Base-by-base conservation (phyloP, 2,888 invertebrate species). In the Lomographa bimaculata region DNA sequence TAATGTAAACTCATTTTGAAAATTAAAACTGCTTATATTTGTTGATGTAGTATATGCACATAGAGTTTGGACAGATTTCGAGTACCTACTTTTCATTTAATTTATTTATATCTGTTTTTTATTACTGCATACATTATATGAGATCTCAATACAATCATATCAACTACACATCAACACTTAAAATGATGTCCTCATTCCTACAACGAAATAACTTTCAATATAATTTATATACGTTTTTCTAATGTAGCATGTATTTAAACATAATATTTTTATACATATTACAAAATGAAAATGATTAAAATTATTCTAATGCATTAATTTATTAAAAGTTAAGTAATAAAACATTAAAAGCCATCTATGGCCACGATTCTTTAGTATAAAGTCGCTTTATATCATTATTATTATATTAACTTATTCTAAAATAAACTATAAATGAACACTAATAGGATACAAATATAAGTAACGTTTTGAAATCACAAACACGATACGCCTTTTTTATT, bases 391-490 rank as follows among this genome's bases (percentile, higher is more conserved):
- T 19, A 14, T 14, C 2, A 14, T 14, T 14, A 14, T 14, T 3
- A 14, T 2, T 14, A 14, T 4, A 14, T 14, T 14, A 7, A 4
- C n/a, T 20, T 10, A 30, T 20, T 27, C 9, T 36, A 37, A 25
- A 41, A 34, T 35, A 25, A 35, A 23, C 28, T 36, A 35, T 16
- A 19, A 42, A 36, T 35, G 26, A 46, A 46, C 43, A 9, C 44
- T 50, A 50, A 36, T 48, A 53, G 46, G 46, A 48, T 35, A 42
- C 23, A 33, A 34, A 24, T 36, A 38, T 46, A 49, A 41, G 23
- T 49, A 46, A 45, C 40, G 10, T 40, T 35, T 41, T 38, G 29
- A 41, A 52, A 55, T 55, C 48, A 52, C 54, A 48, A 52, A 50
- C 41, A 37, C 40, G 26, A 36, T 29, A 33, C 23, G 12, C 14